These are phyloP conservation scores for Spilogale gracilis DNA, from an alignment of 2,113 vertebrate species.

Conservation along the genomic window DNA sequence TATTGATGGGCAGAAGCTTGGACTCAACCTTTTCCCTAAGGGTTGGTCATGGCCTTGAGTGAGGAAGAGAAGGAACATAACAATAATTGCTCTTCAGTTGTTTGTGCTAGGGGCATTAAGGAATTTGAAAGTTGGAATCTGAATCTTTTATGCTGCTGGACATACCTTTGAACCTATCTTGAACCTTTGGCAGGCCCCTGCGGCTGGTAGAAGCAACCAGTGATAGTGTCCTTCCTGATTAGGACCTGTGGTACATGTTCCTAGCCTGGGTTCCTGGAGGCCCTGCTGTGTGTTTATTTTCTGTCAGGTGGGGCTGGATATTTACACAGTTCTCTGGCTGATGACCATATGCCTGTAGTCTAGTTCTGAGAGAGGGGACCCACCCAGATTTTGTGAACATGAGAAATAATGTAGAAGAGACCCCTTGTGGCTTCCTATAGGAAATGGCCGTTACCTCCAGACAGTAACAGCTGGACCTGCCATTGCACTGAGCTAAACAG, in stretches of 20 bases:
- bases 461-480: not conserved
- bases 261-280: not conserved
- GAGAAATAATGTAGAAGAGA: not conserved
- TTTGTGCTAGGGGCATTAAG: not conserved
- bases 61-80: not conserved
- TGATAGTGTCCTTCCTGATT: not conserved
- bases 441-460: not conserved
- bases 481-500: not conserved
- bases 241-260: not conserved
- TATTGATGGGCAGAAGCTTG: conserved; percentile 8
- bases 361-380: not conserved
- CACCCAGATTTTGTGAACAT: not conserved
- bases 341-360: not conserved
- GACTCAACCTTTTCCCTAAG: not conserved
- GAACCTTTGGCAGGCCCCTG: not conserved
- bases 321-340: not conserved
- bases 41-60: not conserved
- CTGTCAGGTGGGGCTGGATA: not conserved
- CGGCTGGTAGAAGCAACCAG: not conserved
- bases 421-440: not conserved
- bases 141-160: not conserved
- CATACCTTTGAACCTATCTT: conserved; percentile 36
- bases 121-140: conserved; percentile 43
- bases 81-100: conserved; percentile 14
- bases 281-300: not conserved